Evolutionary conservation across 2,113 vertebrate species (phyloP), one percentile per base, ranked within the genome.

Genomic region (Notarius lentiginosus): DNA sequence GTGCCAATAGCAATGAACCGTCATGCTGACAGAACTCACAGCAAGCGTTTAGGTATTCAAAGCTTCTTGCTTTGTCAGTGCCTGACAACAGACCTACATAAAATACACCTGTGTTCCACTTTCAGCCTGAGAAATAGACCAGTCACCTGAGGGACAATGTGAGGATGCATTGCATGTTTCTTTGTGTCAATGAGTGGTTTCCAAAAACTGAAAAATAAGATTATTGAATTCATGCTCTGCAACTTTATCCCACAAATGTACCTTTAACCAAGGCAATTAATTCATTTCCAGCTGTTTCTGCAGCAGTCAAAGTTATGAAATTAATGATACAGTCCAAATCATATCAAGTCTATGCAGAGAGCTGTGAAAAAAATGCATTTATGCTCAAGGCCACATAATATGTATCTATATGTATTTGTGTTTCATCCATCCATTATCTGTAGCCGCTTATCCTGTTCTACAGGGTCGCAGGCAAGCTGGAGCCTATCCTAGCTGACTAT

Each of bases 1-100:
- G 86, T 91, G 92, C 93, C 95, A 95, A 95, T 94, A 94, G 95
- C 92, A 88, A 92, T 94, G 95, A 95, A 93, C 93, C 93, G 95
- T 95, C 92, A 92, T 89, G 89, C 87, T 95, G 94, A 94, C 94
- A 93, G 90, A 90, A 90, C 89, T 80, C 93, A 91, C 91, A 87
- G 88, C 91, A 93, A 93, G 90, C 92, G 92, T 95, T 95, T 95
- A 95, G 90, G 91, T 94, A 89, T 87, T 89, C 65, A 65, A 68
- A 89, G 90, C 87, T 86, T 88, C 73, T 34, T 8, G 87, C 87
- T 95, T 90, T 91, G 91, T 94, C 92, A 94, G 85, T 91, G 91
- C 91, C 92, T 90, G 80, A 85, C 85, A 87, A 84, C 17, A 92
- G 92, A 92, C 94, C 92, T 92, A 95, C 93, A 94, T 94, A 93